phyloP scores from a whole-genome alignment of 2,888 invertebrate species.

The Coleophora deauratella region DNA sequence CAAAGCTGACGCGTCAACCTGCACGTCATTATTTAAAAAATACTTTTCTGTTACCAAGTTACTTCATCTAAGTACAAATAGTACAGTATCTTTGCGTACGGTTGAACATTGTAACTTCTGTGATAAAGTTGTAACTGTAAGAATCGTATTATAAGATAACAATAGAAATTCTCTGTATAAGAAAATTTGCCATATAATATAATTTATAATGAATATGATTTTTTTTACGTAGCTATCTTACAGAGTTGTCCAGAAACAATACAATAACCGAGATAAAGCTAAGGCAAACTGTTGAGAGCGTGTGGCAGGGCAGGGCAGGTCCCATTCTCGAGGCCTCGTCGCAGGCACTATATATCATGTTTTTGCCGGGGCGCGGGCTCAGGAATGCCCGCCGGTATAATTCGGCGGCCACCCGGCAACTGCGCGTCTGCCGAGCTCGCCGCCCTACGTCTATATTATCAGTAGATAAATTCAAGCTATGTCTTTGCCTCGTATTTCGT shows the following conservation, averaged over 20 bases:
- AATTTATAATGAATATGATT: no score
- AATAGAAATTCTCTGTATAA: no score
- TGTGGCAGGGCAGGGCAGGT: conserved; percentile 44
- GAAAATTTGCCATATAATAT: no score
- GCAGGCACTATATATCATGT: conserved; percentile 70
- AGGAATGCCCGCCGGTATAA: conserved; percentile 69
- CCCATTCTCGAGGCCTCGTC: conserved; percentile 63
- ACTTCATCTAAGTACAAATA: no score
- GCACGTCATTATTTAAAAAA: not conserved
- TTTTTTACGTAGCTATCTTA: no score
- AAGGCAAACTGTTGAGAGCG: conserved; percentile 45
- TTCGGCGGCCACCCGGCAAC: conserved; percentile 62
- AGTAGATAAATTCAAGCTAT: conserved; percentile 74
- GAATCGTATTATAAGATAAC: no score
- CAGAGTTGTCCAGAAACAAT: no score
- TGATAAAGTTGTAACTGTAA: no score
- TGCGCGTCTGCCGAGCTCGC: conserved; percentile 57
- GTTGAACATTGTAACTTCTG: no score
- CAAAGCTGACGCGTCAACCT: not conserved
- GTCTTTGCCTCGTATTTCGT: conserved; percentile 74
- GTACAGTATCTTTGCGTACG: no score
- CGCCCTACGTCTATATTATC: conserved; percentile 74
- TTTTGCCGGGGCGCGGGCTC: conserved; percentile 48
- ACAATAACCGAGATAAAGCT: conserved; percentile 1
- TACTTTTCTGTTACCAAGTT: no score